phyloP scores from a whole-genome alignment of 2,113 vertebrate species.

The Passer montanus region DNA sequence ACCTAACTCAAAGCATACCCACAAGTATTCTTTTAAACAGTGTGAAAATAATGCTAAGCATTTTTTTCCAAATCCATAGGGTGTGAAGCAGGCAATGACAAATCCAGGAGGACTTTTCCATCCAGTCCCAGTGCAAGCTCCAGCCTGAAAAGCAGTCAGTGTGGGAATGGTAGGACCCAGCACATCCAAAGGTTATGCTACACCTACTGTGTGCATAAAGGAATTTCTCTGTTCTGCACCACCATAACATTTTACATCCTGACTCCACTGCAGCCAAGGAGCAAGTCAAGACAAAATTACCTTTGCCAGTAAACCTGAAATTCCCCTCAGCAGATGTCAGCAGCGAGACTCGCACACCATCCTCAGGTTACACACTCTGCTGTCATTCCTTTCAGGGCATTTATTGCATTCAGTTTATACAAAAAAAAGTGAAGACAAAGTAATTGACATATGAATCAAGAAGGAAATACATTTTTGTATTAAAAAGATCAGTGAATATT shows the following conservation, averaged over 20 bases:
- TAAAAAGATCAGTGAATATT: neutral
- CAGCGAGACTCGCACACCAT: rapidly evolving
- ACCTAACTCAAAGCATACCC: neutral
- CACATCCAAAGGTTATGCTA: neutral
- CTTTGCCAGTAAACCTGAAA: neutral
- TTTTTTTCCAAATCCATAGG: neutral
- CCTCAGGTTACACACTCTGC: neutral
- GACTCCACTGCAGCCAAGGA: neutral
- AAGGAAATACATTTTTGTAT: neutral
- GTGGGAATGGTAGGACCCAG: neutral
- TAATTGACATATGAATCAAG: neutral
- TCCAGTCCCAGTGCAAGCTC: neutral
- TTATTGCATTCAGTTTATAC: neutral
- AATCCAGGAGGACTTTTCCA: neutral
- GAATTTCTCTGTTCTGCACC: neutral
- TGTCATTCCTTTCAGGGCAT: neutral
- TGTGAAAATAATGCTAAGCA: neutral
- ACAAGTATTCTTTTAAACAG: neutral
- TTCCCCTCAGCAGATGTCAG: slow-evolving; percentile 31
- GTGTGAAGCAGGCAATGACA: neutral
- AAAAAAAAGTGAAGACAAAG: neutral
- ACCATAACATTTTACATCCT: neutral
- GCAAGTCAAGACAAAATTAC: neutral
- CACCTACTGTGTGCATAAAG: neutral
- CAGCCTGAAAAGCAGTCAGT: neutral